Base-by-base conservation (phyloP, 2,797 vertebrate species). In the Hippoglossus hippoglossus region DNA sequence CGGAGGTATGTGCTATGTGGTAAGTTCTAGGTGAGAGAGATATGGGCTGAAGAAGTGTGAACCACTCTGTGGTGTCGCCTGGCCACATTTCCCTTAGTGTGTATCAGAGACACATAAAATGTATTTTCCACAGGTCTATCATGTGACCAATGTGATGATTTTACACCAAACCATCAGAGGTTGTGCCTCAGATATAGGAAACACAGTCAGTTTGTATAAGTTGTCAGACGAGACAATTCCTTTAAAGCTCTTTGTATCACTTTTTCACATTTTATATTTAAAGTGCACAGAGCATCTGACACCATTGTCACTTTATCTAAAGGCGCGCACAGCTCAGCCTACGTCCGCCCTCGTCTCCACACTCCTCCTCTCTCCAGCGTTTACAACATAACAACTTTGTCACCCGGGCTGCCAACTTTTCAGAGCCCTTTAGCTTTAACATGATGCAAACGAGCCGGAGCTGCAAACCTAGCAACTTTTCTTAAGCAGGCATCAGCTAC, bases 401-500 rank as follows among this genome's bases (percentile, higher is more conserved):
- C 46, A 16, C 47, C 51, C 1, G 21, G 22, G 60, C 49, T 39
- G 25, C 24, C 64, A 74, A 47, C 50, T 24, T 60, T 46, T 41
- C 53, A 19, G 31, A 51, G 21, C 18, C 63, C 60, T 24, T 63
- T 47, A 63, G 54, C 15, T 56, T 49, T 31, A 18, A 5, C 8
- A 21, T n/a, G 3, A 54, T 21, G 28, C 34, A 18, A 46, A 46
- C 0, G 0, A 73, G 34, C 13, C 47, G 49, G 22, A 21, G 58
- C 56, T 59, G 63, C 22, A 49, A 55, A 60, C 59, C 22, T 6
- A 10, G 39, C 53, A 59, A 47, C 49, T 21, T 44, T 16, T 39
- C 53, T 67, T 52, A 13, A 67, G 66, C 50, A 49, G 46, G 19
- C 60, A 65, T 71, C 69, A 76, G 73, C 70, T 52, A 41, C 54